Evolutionary conservation across 2,797 vertebrate species (phyloP).

Genomic region (Prionace glauca): DNA sequence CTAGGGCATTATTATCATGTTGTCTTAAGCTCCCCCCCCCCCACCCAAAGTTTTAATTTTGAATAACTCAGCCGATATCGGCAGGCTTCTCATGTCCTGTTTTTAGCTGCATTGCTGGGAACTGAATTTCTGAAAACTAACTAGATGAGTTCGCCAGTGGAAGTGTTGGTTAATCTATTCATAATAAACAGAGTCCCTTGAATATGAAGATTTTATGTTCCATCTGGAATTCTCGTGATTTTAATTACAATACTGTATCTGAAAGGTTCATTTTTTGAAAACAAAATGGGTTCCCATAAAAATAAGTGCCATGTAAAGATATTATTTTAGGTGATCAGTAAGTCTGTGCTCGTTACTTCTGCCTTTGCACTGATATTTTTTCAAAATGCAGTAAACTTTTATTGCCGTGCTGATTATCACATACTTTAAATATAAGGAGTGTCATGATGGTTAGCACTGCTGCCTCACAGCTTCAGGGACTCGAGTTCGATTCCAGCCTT

Average conservation of each 20-base stretch:
- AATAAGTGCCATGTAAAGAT: neutral
- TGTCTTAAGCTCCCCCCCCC: too few species aligned
- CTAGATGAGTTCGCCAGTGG: neutral
- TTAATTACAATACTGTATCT: neutral
- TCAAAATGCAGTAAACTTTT: neutral
- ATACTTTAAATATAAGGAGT: neutral
- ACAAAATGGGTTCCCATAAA: neutral
- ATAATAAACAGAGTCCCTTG: neutral
- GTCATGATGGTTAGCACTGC: too few species aligned
- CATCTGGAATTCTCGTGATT: neutral
- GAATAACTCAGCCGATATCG: neutral
- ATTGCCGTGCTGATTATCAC: neutral
- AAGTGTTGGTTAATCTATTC: neutral
- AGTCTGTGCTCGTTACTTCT: neutral
- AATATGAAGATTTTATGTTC: neutral
- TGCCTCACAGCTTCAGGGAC: too few species aligned
- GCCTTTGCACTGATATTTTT: neutral
- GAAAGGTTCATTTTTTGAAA: neutral
- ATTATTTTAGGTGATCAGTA: neutral
- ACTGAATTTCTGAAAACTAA: neutral
- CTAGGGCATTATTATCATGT: neutral
- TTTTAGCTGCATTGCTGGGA: neutral
- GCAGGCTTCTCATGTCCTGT: neutral
- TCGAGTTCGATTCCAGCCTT: too few species aligned
- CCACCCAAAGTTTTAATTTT: neutral